Conservation (phyloP, 2,888 invertebrate genomes). For the Entomobrya multifasciata region DNA sequence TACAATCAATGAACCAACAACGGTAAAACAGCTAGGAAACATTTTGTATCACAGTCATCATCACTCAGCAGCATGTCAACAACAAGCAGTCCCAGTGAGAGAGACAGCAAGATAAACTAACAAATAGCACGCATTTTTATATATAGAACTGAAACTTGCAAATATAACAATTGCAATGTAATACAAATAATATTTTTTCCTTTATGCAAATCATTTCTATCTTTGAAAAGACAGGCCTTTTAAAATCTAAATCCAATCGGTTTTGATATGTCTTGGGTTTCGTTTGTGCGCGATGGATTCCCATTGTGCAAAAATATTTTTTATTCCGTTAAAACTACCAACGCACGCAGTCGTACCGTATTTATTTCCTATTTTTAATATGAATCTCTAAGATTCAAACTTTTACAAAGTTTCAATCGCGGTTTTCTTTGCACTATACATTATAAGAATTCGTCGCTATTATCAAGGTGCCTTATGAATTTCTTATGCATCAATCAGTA, state of each 20-base stretch:
- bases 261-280: neutral
- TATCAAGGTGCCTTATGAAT: conserved; percentile 56
- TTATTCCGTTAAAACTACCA: conserved; percentile 21
- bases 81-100: neutral
- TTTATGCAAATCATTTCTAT: conserved; percentile 45
- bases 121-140: neutral
- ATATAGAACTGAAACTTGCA: too few relatives aligned
- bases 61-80: conserved; percentile 61
- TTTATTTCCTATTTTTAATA: conserved; percentile 7
- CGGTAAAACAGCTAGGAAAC: conserved; percentile 35
- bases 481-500: conserved; percentile 67
- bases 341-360: neutral
- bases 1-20: neutral
- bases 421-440: too few relatives aligned
- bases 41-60: conserved; percentile 11
- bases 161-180: conserved; percentile 6
- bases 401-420: too few relatives aligned
- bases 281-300: neutral
- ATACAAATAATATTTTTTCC: conserved; percentile 24
- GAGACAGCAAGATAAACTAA: conserved; percentile 43
- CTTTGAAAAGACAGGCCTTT: conserved; percentile 41
- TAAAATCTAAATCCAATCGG: conserved; percentile 39
- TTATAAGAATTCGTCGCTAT: too few relatives aligned
- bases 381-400: neutral
- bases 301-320: conserved; percentile 41